Percentiles rank a stretch among this genome's conserved stretches.
Conservation (phyloP, 2,888 invertebrate species). For the Celastrina argiolus region DNA sequence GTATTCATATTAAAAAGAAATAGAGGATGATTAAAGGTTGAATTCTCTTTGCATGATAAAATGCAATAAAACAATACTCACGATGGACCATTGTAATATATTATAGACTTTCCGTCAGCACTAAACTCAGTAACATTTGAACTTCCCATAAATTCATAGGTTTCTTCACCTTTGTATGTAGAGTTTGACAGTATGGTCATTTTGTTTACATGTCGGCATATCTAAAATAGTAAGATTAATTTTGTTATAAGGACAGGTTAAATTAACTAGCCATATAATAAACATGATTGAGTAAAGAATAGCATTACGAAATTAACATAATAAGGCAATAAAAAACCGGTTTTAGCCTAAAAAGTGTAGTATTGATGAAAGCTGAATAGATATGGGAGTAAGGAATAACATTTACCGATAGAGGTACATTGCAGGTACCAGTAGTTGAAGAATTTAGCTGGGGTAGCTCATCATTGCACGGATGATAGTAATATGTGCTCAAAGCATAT, state of each 20-base stretch:
- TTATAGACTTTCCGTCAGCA: conserved; percentile 49
- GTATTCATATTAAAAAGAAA: too few species aligned
- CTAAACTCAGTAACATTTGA: conserved; percentile 46
- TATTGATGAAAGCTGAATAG: too few species aligned
- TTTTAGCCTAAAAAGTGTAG: not conserved
- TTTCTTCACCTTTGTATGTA: conserved; percentile 40
- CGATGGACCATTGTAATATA: conserved; percentile 58
- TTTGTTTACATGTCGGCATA: conserved; percentile 49
- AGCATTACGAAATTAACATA: not conserved
- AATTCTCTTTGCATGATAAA: not conserved
- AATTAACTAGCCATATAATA: not conserved
- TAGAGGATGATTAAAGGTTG: too few species aligned
- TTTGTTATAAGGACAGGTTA: conserved; percentile 11
- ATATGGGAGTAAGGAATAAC: conserved; percentile 18
- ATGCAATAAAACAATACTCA: conserved; percentile 43
- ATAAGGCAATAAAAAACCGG: not conserved
- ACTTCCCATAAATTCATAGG: conserved; percentile 50
- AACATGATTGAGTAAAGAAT: not conserved
- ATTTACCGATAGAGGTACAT: conserved; percentile 52
- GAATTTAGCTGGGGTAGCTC: conserved; percentile 40
- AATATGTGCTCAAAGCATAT: conserved; percentile 53
- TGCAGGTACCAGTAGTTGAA: conserved; percentile 43
- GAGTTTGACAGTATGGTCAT: conserved; percentile 35
- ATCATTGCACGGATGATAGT: conserved; percentile 65
- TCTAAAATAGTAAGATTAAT: conserved; percentile 42